These are phyloP conservation scores for Borostomias antarcticus DNA, from an alignment of 2,797 vertebrate genomes.

Conservation along the genomic window DNA sequence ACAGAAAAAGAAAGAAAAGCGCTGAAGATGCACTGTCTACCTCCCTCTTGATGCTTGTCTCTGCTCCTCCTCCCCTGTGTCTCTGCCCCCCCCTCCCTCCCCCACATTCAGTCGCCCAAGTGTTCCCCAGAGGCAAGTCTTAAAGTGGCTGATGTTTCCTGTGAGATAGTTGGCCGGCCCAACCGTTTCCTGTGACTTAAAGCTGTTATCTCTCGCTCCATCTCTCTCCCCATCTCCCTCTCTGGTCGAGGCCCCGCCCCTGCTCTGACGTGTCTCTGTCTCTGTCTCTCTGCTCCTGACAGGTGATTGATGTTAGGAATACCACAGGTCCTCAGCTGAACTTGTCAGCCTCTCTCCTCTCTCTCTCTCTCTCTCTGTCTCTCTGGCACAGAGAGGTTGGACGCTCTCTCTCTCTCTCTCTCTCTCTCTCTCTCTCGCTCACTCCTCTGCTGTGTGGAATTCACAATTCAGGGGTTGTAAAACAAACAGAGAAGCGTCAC, in stretches of 20 bases:
- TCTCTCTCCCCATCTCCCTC: conserved; percentile 3
- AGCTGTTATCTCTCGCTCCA: conserved; percentile 6
- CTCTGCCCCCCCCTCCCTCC: conserved; percentile 32
- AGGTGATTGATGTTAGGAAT: conserved; percentile 24
- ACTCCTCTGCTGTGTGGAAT: conserved; percentile 71
- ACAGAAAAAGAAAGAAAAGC: background rate
- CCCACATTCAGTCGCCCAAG: conserved; percentile 64
- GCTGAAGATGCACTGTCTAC: background rate
- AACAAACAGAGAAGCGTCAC: conserved; percentile 72
- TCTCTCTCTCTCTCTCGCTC: background rate
- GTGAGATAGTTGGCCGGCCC: conserved; percentile 66
- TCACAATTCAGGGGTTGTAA: conserved; percentile 74
- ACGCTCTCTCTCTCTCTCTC: conserved; percentile 11
- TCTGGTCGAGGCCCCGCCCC: too few species aligned
- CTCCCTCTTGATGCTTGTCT: conserved; percentile 10
- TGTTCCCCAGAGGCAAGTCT: conserved; percentile 63
- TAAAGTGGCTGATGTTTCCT: conserved; percentile 78
- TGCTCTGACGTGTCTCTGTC: too few species aligned
- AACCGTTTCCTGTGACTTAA: conserved; percentile 78
- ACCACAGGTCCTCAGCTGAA: conserved; percentile 37
- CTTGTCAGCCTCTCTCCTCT: conserved; percentile 32
- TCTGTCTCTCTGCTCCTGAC: conserved; percentile 32
- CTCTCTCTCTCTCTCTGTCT: conserved; percentile 40
- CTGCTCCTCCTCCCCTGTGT: conserved; percentile 1
- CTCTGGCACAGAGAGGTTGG: too few species aligned